These are phyloP conservation scores for Synchiropus splendidus DNA, from an alignment of 2,113 vertebrate genomes.

Conservation along the genomic window DNA sequence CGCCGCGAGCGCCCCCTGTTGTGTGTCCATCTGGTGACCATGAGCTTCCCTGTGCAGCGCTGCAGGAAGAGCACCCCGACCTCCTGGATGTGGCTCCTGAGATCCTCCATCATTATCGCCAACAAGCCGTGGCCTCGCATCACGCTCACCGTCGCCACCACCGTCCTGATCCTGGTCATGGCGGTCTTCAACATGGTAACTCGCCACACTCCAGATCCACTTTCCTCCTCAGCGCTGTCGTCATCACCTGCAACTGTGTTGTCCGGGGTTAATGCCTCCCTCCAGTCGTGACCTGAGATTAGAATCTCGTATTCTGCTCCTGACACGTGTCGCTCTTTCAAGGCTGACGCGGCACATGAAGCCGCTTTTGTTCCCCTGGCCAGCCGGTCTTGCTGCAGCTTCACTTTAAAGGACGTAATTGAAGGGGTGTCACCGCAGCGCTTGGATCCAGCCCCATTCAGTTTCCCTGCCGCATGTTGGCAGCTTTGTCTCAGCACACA, in stretches of 20 bases:
- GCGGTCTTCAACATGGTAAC: conserved; percentile 96
- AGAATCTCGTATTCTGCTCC: conserved; percentile 53
- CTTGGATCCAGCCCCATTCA: conserved; percentile 35
- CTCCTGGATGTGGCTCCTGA: conserved; percentile 82
- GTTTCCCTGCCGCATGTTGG: conserved; percentile 23
- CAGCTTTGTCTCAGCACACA: background rate
- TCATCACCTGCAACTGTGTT: too few relatives aligned
- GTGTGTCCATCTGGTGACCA: conserved; percentile 5
- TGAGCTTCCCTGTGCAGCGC: conserved; percentile 63
- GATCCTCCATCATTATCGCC: conserved; percentile 86
- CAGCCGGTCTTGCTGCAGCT: conserved; percentile 39
- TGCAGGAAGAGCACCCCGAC: conserved; percentile 85
- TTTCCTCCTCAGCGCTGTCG: too few relatives aligned
- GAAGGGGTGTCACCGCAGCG: conserved; percentile 44
- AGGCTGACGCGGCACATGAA: conserved; percentile 45
- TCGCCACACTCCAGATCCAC: conserved; percentile 24
- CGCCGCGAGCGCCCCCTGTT: too few relatives aligned
- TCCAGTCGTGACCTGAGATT: conserved; percentile 50
- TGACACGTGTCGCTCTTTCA: conserved; percentile 41
- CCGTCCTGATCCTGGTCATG: conserved; percentile 85
- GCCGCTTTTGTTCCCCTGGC: conserved; percentile 32
- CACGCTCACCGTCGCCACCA: conserved; percentile 85
- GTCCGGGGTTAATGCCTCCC: conserved; percentile 19
- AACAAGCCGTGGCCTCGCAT: conserved; percentile 89
- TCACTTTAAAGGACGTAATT: conserved; percentile 43